These are phyloP conservation scores for Macaria liturata DNA, from an alignment of 2,888 invertebrate genomes.

Conservation along the genomic window DNA sequence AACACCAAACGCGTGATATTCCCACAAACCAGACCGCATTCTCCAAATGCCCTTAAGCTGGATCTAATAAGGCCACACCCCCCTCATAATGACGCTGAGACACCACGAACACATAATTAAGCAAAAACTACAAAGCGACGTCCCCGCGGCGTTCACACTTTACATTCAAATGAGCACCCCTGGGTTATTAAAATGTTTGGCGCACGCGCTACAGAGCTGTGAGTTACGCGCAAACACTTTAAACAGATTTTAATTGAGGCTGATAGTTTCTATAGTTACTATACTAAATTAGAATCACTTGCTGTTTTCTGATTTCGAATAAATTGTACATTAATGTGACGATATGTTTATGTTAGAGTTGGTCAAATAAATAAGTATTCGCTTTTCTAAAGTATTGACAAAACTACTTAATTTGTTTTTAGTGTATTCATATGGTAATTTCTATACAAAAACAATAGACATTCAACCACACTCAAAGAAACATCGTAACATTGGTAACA, in stretches of 20 bases:
- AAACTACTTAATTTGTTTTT: no score
- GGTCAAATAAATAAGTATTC: no score
- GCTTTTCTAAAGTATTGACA: no score
- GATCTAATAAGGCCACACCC: conserved; percentile 71
- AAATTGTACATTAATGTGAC: no score
- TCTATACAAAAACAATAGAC: no score
- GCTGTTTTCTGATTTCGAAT: no score
- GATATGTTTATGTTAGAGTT: no score
- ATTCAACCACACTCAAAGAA: conserved; percentile 7
- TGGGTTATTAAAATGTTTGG: conserved; percentile 55
- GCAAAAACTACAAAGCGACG: conserved; percentile 74
- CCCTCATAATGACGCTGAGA: conserved; percentile 61
- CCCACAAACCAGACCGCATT: conserved; percentile 40
- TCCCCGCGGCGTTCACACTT: conserved; percentile 61
- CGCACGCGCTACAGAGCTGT: conserved; percentile 38
- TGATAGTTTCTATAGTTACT: no score
- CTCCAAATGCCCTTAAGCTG: conserved; percentile 71
- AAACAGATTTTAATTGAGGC: background rate
- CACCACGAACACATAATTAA: conserved; percentile 72
- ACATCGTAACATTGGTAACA: conserved; percentile 6
- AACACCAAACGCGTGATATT: conserved; percentile 31
- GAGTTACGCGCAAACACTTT: conserved; percentile 5
- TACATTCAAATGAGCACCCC: conserved; percentile 76
- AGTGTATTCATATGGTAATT: no score
- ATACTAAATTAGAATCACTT: no score